phyloP scores from a whole-genome alignment of 2,888 invertebrate species.

The Ectropis crepuscularia region DNA sequence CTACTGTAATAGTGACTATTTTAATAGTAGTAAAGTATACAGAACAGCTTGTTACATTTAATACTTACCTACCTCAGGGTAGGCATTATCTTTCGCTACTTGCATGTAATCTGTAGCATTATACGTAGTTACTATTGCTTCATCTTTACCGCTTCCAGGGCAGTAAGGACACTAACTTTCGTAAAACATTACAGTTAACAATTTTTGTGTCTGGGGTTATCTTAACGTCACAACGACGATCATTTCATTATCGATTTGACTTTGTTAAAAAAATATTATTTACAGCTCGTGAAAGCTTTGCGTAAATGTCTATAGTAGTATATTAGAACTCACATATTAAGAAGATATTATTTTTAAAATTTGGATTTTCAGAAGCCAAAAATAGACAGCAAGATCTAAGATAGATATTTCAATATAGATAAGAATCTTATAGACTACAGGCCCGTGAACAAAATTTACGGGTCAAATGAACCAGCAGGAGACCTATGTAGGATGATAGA shows the following conservation, averaged over 20 bases:
- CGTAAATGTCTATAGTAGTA: neutral
- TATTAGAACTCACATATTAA: too few relatives aligned
- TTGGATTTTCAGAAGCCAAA: too few relatives aligned
- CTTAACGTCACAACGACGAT: too few relatives aligned
- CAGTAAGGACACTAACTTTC: slow-evolving; percentile 13
- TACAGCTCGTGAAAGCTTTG: neutral
- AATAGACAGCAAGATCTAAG: too few relatives aligned
- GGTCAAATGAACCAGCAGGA: too few relatives aligned
- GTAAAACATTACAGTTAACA: neutral
- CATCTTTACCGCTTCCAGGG: neutral
- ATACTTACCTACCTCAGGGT: slow-evolving; percentile 21
- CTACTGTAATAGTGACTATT: slow-evolving; percentile 20
- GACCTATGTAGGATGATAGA: too few relatives aligned
- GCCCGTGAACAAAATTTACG: too few relatives aligned
- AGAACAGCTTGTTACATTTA: slow-evolving; percentile 29
- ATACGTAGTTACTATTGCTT: slow-evolving; percentile 14
- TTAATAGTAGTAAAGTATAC: slow-evolving; percentile 23
- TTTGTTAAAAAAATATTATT: neutral
- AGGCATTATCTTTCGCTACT: slow-evolving; percentile 19
- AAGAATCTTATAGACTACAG: too few relatives aligned
- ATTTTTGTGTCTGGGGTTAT: too few relatives aligned
- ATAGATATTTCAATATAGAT: too few relatives aligned
- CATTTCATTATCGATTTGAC: neutral
- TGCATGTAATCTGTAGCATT: slow-evolving; percentile 16
- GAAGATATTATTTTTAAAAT: too few relatives aligned